Evolutionary conservation across 1,140 invertebrate genomes (phyloP), one percentile per base, ranked within the genome.

Genomic region (Leptinotarsa texana): DNA sequence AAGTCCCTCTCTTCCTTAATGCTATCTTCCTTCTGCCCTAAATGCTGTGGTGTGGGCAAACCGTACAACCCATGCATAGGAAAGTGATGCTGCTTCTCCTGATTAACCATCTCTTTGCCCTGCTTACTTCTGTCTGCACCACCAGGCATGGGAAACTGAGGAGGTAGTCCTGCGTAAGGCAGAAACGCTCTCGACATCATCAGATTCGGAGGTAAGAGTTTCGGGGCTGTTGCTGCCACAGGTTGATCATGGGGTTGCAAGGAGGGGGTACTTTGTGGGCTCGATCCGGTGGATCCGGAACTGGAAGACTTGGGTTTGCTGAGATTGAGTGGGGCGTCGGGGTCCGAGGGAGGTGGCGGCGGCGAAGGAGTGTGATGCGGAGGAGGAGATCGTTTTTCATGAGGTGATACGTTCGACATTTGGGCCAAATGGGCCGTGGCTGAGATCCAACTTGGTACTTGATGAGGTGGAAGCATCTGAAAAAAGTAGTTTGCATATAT

Each of bases 291-390:
- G 73, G 77, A 86, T 77, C 72, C 85, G 66, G 75, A 85, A 72
- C 82, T 83, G 6, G 84, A 84, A 17, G 88, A 89, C 82, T 96
- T 94, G 33, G 95, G 95, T 86, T 97, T 97, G 77, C 91, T 93
- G 6, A 97, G 90, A 86, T 97, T 97, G 1, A 97, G 86, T 0
- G 95, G 95, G 0, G 93, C 91, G 80, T 97, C 95, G 5, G 92
- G 86, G 63, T 88, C 86, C 8, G 87, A 86, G 57, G 87, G 88
- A 62, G 86, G 87, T 11, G 87, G 83, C 42, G 85, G 86, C 82
- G 75, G 84, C 80, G 81, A 87, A 51, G 83, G 86, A 81, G 82
- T 75, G 48, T 79, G 77, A 57, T 82, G 84, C 2, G 85, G 85
- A 8, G 87, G 85, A 15, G 87, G 85, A 11, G 87, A 86, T 47